Conservation (phyloP, 2,888 invertebrate species). For the Metacarcinus magister region DNA sequence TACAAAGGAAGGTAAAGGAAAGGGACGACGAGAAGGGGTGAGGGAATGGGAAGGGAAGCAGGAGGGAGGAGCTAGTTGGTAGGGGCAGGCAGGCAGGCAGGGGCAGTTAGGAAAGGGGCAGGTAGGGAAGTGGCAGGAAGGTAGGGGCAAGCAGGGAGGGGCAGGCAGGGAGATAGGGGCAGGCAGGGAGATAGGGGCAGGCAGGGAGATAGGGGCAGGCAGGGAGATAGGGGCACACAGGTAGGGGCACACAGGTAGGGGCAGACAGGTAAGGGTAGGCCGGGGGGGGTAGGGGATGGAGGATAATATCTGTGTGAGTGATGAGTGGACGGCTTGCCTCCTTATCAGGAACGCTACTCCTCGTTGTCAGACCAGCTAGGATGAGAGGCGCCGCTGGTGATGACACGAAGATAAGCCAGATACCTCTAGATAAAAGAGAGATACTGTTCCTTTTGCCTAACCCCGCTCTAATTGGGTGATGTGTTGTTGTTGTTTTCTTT, state of each 20-base stretch:
- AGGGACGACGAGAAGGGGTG: no score
- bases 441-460: slow-evolving; percentile 5
- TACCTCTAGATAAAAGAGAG: slow-evolving; percentile 43
- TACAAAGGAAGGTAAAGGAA: no score
- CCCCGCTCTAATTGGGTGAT: neutral
- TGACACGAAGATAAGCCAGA: slow-evolving; percentile 56
- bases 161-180: no score
- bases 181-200: neutral
- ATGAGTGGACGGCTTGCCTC: neutral
- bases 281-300: neutral
- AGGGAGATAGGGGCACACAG: neutral
- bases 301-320: neutral
- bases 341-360: neutral
- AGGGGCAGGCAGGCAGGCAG: no score
- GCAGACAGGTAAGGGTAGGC: no score
- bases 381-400: slow-evolving; percentile 63
- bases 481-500: neutral
- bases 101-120: no score
- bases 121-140: no score
- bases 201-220: neutral
- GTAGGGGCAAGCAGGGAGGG: no score
- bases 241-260: no score
- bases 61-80: no score
- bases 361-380: neutral
- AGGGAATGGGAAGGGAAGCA: no score